Evolutionary conservation across 2,113 vertebrate species (phyloP).

Genomic region (Neoarius graeffei): DNA sequence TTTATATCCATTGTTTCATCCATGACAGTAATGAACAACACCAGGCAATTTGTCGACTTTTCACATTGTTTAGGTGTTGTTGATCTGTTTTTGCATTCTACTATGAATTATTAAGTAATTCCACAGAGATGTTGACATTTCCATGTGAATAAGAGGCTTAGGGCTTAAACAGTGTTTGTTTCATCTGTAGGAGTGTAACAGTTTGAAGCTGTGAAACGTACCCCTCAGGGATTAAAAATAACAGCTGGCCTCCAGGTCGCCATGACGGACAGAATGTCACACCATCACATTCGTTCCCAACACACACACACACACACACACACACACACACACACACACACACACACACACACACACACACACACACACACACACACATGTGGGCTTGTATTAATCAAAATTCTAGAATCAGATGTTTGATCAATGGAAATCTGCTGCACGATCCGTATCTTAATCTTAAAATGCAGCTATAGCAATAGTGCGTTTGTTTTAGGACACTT

Average conservation of each 20-base stretch:
- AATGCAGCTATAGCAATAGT: not conserved
- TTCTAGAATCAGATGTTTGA: not conserved
- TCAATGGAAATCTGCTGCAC: not conserved
- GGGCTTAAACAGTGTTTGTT: constrained; percentile 31
- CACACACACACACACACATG: constrained; percentile 9
- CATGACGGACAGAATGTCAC: constrained; percentile 63
- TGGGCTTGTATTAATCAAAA: not conserved
- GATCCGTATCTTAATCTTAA: not conserved
- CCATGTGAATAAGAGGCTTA: constrained; percentile 40
- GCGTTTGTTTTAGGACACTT: not conserved
- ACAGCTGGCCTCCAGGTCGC: constrained; percentile 73
- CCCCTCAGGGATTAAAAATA: constrained; percentile 77
- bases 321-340: constrained; percentile 23
- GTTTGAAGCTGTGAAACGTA: constrained; percentile 65
- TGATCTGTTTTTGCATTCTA: constrained; percentile 22
- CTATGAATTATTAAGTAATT: constrained; percentile 36
- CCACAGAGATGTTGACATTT: constrained; percentile 37
- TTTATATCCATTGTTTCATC: not conserved
- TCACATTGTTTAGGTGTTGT: constrained; percentile 10
- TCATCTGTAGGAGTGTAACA: constrained; percentile 47
- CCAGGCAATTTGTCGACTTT: not conserved
- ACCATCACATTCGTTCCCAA: constrained; percentile 40
- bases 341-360: constrained; percentile 46
- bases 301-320: constrained; percentile 43
- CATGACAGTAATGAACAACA: not conserved